Evolutionary conservation across 1,140 invertebrate species (phyloP), one percentile per base, ranked within the genome.

Genomic region (Colletes gigas): DNA sequence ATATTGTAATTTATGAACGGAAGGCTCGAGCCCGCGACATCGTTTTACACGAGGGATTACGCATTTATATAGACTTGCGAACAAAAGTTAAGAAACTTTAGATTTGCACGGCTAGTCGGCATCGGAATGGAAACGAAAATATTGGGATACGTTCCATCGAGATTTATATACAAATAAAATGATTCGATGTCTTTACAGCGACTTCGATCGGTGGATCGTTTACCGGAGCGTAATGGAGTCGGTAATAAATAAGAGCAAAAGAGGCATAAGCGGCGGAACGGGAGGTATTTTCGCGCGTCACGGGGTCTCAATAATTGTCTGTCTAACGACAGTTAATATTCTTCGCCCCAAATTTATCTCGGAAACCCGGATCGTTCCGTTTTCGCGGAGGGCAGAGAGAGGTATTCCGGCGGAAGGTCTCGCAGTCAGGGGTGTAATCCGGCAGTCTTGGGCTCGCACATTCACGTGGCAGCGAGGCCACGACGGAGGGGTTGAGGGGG

Each of bases 351-450:
- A 74, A 78, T 74, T 78, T 80, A 75, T 71, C 59, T 17, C 60
- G 63, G 52, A 54, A 68, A 60, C 17, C 47, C 15, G 52, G 55
- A 54, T 57, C 81, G 76, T 77, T 69, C n/a, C 59, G 60, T 63
- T 65, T 73, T 66, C 21, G 78, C 47, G 30, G 19, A 78, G 19
- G 59, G 70, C 39, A 54, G 15, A 55, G 44, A 55, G 44, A 10
- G 52, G 54, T 55, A 68, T 84, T 78, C 44, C 39, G 9, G 44
- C 30, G 55, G 78, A 80, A 74, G 74, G 30, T 78, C 60, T 67
- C 59, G 63, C 63, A 81, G 71, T 63, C 55, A 67, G 67, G 63
- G 78, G 82, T 70, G 62, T 87, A 86, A 87, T 87, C 84, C 78
- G 76, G 44, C 82, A 79, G 78, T 65, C 57, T 75, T 78, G 74